Percentiles rank a stretch among this genome's conserved stretches.
These are phyloP conservation scores for Leucophenga maculata DNA, from an alignment of 2,888 invertebrate genomes.

Conservation along the genomic window DNA sequence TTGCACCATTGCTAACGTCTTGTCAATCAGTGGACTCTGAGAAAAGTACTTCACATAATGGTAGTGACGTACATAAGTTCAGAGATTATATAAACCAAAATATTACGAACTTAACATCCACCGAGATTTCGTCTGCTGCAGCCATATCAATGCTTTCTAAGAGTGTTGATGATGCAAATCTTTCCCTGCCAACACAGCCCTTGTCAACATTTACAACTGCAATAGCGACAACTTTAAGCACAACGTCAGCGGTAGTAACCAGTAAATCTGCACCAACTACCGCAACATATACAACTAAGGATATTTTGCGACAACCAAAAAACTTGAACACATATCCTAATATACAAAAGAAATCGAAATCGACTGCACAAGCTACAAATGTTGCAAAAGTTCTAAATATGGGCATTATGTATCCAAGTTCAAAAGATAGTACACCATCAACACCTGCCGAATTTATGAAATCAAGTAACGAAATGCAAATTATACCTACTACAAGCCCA, in stretches of 20 bases:
- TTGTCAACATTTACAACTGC: not conserved
- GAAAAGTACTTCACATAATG: too few relatives aligned
- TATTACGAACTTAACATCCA: too few relatives aligned
- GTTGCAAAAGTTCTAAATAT: constrained; percentile 39
- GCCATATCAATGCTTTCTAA: not conserved
- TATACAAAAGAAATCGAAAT: not conserved
- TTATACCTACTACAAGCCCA: constrained; percentile 63
- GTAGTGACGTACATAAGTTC: not conserved
- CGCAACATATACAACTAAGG: not conserved
- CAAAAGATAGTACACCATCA: constrained; percentile 31
- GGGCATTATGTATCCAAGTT: constrained; percentile 47
- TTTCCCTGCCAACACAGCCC: not conserved
- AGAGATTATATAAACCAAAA: not conserved
- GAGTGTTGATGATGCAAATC: not conserved
- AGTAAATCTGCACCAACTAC: not conserved
- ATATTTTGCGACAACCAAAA: not conserved
- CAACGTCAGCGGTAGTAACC: not conserved
- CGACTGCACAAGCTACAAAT: not conserved
- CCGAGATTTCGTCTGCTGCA: too few relatives aligned
- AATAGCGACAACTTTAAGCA: not conserved
- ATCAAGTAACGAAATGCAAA: constrained; percentile 61
- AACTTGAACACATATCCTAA: not conserved
- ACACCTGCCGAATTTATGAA: constrained; percentile 45
- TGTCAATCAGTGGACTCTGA: too few relatives aligned
- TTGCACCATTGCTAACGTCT: too few relatives aligned